Percentiles rank a stretch among this genome's conserved stretches.
phyloP scores from a whole-genome alignment of 2,888 invertebrate genomes.

The Eupithecia inturbata region DNA sequence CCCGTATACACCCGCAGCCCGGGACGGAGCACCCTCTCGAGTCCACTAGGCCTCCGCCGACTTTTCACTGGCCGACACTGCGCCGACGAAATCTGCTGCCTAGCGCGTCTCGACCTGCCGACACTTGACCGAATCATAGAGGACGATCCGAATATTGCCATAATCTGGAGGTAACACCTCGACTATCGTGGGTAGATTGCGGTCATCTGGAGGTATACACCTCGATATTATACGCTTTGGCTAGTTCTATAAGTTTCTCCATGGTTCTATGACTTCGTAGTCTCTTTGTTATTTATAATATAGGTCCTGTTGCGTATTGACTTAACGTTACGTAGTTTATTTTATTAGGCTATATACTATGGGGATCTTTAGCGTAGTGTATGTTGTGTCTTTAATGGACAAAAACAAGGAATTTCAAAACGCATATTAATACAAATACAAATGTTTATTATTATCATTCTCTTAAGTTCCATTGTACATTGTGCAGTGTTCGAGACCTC shows the following conservation, averaged over 20 bases:
- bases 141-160: constrained; percentile 90
- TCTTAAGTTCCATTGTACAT: no score
- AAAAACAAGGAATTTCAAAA: no score
- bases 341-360: no score
- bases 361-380: no score
- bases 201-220: not conserved
- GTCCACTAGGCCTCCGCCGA: constrained; percentile 79
- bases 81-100: constrained; percentile 96
- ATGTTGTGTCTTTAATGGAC: no score
- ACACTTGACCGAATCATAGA: constrained; percentile 93
- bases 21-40: constrained; percentile 61
- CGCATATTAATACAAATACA: no score
- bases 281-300: no score
- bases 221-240: not conserved
- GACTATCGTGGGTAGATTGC: not conserved
- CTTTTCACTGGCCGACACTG: constrained; percentile 92
- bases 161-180: constrained; percentile 89
- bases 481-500: no score
- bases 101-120: constrained; percentile 89
- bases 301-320: no score
- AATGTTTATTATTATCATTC: no score
- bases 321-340: no score
- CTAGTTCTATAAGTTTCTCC: not conserved
- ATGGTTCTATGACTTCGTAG: no score
- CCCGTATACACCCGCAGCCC: constrained; percentile 68